Base-by-base conservation (phyloP, 2,797 vertebrate species). In the Hypotaenidia philippensis region DNA sequence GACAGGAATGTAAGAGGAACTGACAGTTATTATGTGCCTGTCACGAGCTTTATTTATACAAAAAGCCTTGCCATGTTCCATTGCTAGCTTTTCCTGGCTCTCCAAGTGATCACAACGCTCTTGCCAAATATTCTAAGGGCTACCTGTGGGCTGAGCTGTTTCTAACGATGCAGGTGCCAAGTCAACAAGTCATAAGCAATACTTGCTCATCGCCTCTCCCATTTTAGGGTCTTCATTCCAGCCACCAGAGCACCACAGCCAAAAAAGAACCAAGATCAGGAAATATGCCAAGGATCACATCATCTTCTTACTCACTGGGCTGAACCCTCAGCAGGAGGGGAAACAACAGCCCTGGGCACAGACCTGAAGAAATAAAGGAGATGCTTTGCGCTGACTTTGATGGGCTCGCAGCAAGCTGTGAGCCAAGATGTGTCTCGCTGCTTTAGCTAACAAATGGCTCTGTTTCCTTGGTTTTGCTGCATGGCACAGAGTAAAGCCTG, bases 1-100 rank as follows among this genome's bases (percentile, higher is more conserved):
- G 64, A 85, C 60, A 77, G 44, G 61, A 90, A 88, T 13, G 45
- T 49, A 65, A 59, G 34, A 34, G 75, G 44, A 92, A 57, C 65
- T 85, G 13, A 6, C 16, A 6, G 50, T 78, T 60, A 76, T 81
- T 66, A n/a, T 3, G 49, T 31, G 82, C 83, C 76, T 86, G 89
- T 94, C 95, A 89, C 44, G 44, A 91, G 77, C 53, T n/a, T 59
- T 79, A 91, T 70, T 96, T 79, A 85, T 61, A 29, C 36, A 27
- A 81, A 49, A 34, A 29, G 7, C 10, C 60, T 60, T 26, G 76
- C 38, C 53, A 71, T 47, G 71, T 72, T 77, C 64, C 83, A 90
- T 49, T 65, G 29, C 57, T 53, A 40, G 56, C 49, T 83, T 23
- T 61, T 77, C 76, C 50, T 64, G 56, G 47, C 59, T 84, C 50